Evolutionary conservation across 2,113 vertebrate genomes (phyloP), one percentile per base, ranked within the genome.

Genomic region (Pterocles orientalis): DNA sequence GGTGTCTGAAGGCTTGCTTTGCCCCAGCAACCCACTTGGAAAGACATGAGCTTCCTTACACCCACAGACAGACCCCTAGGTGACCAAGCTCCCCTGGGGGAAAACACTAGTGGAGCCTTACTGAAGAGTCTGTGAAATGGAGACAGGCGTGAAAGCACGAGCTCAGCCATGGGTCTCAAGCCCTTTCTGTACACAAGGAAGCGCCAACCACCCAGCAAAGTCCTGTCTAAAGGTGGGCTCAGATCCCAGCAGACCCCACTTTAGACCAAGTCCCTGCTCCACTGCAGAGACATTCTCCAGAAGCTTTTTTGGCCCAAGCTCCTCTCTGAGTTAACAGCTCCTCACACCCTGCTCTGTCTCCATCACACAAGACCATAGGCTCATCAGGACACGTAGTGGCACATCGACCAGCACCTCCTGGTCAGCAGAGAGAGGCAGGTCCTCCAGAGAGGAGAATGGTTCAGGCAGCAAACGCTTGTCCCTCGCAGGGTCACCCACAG

Each of bases 401-500:
- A 10, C 10, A 36, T 25, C 43, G 72, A 23, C 18, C 64, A 84
- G 53, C 31, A 71, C 8, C 13, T 36, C 33, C 60, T 7, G 0
- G 0, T 34, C 58, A 81, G 34, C 39, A 86, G 21, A 62, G 36
- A 43, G 45, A 53, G 31, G 26, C 51, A 64, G 43, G 71, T 62
- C 19, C 39, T 56, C 17, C 76, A 43, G 12, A 69, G 21, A 76
- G 33, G 7, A 60, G 10, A 14, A 24, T 2, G 2, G 10, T 9
- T 80, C 45, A 53, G 50, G 54, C 64, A 71, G 6, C 23, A 51
- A 43, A 41, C 19, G 28, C 69, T 4, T 0, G 4, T 41, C 18
- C 25, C 28, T 20, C 34, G 4, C n/a, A 60, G 19, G 14, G 3
- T 1, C 64, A 43, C 20, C 50, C 0, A 0, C 26, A 48, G 36